phyloP scores from a whole-genome alignment of 2,113 vertebrate genomes.

The Neomonachus schauinslandi region DNA sequence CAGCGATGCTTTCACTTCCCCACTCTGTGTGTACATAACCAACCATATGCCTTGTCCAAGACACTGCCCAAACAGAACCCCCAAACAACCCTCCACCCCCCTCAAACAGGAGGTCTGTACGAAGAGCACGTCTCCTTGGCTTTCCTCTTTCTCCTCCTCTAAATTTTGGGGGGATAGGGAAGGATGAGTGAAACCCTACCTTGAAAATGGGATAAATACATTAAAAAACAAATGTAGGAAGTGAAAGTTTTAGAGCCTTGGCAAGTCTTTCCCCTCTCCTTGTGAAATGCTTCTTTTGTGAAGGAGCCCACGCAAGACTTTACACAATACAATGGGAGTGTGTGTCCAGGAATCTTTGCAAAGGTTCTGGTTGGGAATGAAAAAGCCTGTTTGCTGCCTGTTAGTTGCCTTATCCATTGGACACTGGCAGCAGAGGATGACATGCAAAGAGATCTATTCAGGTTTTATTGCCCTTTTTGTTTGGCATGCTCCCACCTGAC shows the following conservation, averaged over 20 bases:
- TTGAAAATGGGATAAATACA: conserved; percentile 3
- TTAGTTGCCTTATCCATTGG: conserved; percentile 19
- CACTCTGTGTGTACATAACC: neutral
- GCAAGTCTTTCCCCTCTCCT: neutral
- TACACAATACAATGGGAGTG: conserved; percentile 1
- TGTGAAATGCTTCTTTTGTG: conserved; percentile 40
- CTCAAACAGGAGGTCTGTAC: neutral
- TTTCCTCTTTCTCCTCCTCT: neutral
- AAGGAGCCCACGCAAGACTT: conserved; percentile 32
- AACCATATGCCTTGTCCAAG: neutral
- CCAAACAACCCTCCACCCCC: neutral
- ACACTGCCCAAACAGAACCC: neutral
- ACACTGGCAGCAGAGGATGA: conserved; percentile 42
- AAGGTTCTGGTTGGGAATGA: neutral
- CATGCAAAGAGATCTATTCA: conserved; percentile 51
- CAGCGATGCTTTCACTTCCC: conserved; percentile 47
- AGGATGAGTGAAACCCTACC: neutral
- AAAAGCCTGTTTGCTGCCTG: neutral
- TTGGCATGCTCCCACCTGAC: conserved; percentile 17
- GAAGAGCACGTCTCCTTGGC: neutral
- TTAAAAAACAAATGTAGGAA: conserved; percentile 62
- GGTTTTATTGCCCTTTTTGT: conserved; percentile 30
- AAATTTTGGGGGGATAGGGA: neutral
- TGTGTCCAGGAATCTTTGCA: conserved; percentile 55
- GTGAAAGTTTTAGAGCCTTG: neutral